A percentile compares a stretch with the other conserved stretches of the same genome.
phyloP scores from a whole-genome alignment of 2,797 vertebrate species.

The Anniella stebbinsi region DNA sequence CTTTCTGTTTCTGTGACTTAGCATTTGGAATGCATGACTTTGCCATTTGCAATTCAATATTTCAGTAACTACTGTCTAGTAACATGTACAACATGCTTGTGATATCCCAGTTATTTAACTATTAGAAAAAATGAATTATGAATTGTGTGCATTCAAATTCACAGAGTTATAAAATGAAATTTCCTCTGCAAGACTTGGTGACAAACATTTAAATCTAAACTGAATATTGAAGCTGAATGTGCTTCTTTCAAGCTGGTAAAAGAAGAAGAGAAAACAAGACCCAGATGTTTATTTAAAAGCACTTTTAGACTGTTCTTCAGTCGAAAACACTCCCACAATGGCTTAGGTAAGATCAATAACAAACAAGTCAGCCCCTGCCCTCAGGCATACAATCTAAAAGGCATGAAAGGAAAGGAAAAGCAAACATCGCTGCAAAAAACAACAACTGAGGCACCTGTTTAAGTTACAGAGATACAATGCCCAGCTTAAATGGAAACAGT shows the following conservation, averaged over 20 bases:
- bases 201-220: slow-evolving; percentile 37
- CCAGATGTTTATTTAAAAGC: slow-evolving; percentile 2
- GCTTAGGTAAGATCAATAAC: not conserved
- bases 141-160: slow-evolving; percentile 33
- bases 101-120: slow-evolving; percentile 27
- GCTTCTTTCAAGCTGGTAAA: slow-evolving; percentile 5
- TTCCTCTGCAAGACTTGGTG: slow-evolving; percentile 20
- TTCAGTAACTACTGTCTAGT: slow-evolving; percentile 5
- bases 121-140: slow-evolving; percentile 27
- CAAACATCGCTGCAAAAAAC: not conserved
- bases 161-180: slow-evolving; percentile 32
- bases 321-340: no score
- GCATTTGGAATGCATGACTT: slow-evolving; percentile 12
- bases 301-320: not conserved
- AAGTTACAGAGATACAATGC: not conserved
- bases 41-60: slow-evolving; percentile 21
- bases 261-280: not conserved
- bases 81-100: slow-evolving; percentile 21
- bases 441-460: no score
- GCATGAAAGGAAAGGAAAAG: not conserved
- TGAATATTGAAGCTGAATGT: slow-evolving; percentile 24
- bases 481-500: not conserved
- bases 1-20: not conserved
- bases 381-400: not conserved
- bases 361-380: not conserved